Evolutionary conservation across 2,888 invertebrate species (phyloP).

Genomic region (Tenthredo livida): DNA sequence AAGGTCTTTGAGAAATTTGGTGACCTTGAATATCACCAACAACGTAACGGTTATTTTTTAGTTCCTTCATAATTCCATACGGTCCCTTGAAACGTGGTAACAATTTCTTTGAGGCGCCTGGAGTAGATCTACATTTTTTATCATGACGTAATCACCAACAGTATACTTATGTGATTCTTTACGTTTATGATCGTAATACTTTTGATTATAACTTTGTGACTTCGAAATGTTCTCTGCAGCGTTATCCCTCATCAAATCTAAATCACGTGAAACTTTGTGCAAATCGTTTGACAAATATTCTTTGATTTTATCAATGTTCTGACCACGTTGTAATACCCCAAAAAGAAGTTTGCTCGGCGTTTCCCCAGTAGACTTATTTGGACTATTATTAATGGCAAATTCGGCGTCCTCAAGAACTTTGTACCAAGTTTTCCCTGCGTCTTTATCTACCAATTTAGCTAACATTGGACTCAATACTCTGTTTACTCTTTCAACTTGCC

Average conservation of each 20-base stretch:
- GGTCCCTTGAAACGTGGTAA: slow-evolving; percentile 5
- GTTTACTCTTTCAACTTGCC: neutral
- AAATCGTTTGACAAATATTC: neutral
- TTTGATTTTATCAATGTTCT: neutral
- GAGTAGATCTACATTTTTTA: neutral
- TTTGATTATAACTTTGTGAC: neutral
- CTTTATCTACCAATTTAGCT: neutral
- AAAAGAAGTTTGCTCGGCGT: neutral
- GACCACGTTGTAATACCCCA: neutral
- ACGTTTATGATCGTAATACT: neutral
- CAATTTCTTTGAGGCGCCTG: neutral
- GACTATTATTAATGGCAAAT: neutral
- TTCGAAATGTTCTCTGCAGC: neutral
- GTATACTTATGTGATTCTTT: slow-evolving; percentile 5
- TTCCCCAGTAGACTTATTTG: neutral
- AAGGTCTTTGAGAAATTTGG: slow-evolving; percentile 3
- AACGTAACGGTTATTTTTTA: neutral
- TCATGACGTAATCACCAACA: neutral
- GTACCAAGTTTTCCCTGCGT: neutral
- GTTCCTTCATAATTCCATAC: neutral
- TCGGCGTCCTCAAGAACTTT: neutral
- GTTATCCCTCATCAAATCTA: neutral
- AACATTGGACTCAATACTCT: neutral
- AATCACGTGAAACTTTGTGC: neutral
- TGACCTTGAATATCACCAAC: neutral